Evolutionary conservation across 2,888 invertebrate species (phyloP).

Genomic region (Agonopterix subpropinquella): DNA sequence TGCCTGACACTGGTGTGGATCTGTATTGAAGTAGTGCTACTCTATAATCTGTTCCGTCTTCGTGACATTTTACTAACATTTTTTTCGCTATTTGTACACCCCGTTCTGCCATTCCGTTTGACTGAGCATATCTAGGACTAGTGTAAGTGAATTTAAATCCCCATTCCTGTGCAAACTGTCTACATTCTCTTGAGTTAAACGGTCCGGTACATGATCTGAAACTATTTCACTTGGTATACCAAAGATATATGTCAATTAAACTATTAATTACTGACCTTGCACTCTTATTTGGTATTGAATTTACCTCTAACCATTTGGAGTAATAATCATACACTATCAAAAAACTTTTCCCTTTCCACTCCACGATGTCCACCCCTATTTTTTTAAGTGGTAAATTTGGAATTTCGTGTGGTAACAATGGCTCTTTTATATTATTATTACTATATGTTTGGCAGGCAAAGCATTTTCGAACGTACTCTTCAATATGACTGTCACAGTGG

Average conservation of each 20-base stretch:
- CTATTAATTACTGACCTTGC: constrained; percentile 8
- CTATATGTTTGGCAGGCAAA: constrained; percentile 16
- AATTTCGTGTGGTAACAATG: constrained; percentile 10
- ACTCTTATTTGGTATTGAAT: constrained; percentile 7
- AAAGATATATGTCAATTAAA: constrained; percentile 10
- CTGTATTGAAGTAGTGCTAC: constrained; percentile 7
- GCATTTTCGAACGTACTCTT: constrained; percentile 15
- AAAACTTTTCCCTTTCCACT: constrained; percentile 10
- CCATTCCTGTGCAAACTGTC: constrained; percentile 6
- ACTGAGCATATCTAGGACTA: constrained; percentile 7
- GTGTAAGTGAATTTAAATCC: constrained; percentile 7
- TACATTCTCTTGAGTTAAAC: constrained; percentile 7
- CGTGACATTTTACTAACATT: constrained; percentile 2
- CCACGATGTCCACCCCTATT: constrained; percentile 13
- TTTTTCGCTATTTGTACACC: constrained; percentile 6
- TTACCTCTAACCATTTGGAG: constrained; percentile 4
- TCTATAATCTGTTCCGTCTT: constrained; percentile 5
- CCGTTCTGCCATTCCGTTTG: constrained; percentile 9
- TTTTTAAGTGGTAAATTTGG: constrained; percentile 14
- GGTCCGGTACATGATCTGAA: constrained; percentile 7
- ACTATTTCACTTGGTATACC: constrained; percentile 13
- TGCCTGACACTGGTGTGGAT: constrained; percentile 4
- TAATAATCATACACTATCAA: constrained; percentile 8
- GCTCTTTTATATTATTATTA: constrained; percentile 14
- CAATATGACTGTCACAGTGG: constrained; percentile 23